Percentiles rank a stretch among this genome's conserved stretches.
Conservation (phyloP, 2,113 vertebrate species). For the Gadus chalcogrammus region DNA sequence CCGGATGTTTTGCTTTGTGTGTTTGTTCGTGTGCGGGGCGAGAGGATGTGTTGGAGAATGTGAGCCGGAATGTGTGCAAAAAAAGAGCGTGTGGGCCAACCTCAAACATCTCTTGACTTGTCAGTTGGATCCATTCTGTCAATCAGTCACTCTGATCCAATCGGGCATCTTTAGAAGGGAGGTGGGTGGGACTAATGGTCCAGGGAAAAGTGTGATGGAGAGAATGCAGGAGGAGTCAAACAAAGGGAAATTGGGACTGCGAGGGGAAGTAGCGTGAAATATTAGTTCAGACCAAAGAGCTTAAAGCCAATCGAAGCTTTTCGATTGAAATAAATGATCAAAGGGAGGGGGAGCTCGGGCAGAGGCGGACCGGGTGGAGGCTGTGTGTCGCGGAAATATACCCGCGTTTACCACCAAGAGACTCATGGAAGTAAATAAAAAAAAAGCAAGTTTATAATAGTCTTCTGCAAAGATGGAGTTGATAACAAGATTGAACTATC, state of each 20-base stretch:
- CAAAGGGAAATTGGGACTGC: background rate
- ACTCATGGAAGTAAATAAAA: constrained; percentile 5
- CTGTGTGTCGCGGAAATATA: constrained; percentile 11
- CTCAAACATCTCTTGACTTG: constrained; percentile 15
- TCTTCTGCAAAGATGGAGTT: background rate
- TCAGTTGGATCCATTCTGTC: constrained; percentile 27
- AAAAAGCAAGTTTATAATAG: background rate
- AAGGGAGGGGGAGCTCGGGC: constrained; percentile 42
- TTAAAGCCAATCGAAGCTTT: constrained; percentile 61
- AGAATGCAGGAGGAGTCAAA: constrained; percentile 24
- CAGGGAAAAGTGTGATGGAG: constrained; percentile 25
- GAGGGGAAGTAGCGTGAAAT: constrained; percentile 51
- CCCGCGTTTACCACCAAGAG: background rate
- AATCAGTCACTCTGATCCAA: constrained; percentile 25
- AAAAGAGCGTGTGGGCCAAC: background rate
- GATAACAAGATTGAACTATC: background rate
- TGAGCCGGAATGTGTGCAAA: background rate
- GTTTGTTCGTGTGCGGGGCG: background rate
- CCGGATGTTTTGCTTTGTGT: background rate
- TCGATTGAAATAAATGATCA: constrained; percentile 63
- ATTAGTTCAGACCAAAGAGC: constrained; percentile 43
- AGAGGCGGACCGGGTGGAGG: constrained; percentile 22
- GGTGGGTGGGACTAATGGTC: constrained; percentile 41
- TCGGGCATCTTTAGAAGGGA: constrained; percentile 23
- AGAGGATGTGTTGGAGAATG: background rate